Percentiles rank a stretch among this genome's conserved stretches.
Evolutionary conservation across 2,113 vertebrate genomes (phyloP).

Genomic region (Heterochromis multidens): DNA sequence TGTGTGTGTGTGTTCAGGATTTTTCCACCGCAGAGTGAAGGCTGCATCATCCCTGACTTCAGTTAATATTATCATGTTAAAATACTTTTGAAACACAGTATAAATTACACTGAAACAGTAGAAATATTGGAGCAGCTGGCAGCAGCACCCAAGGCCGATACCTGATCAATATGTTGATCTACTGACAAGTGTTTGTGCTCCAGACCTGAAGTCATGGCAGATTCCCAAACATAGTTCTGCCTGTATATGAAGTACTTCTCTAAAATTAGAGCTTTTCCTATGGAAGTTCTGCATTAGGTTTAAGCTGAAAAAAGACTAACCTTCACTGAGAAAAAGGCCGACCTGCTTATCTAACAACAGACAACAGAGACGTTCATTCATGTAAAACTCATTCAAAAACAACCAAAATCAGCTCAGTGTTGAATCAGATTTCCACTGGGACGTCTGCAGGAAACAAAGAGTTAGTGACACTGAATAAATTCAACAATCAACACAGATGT

Average conservation of each 20-base stretch:
- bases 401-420: neutral
- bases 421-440: neutral
- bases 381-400: neutral
- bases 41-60: neutral
- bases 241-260: neutral
- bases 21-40: neutral
- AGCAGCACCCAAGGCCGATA: neutral
- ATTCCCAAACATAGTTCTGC: neutral
- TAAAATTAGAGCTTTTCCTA: neutral
- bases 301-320: neutral
- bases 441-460: neutral
- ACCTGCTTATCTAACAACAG: too few species aligned
- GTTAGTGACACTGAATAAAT: neutral
- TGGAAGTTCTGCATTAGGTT: too few species aligned
- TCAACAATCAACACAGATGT: neutral
- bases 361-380: accelerated
- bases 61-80: neutral
- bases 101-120: neutral
- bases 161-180: neutral
- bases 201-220: neutral
- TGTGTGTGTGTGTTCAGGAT: neutral
- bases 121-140: neutral
- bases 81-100: too few species aligned
- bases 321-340: neutral
- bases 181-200: neutral